These are phyloP conservation scores for Scolopax mira DNA, from an alignment of 2,113 vertebrate genomes.

Conservation along the genomic window DNA sequence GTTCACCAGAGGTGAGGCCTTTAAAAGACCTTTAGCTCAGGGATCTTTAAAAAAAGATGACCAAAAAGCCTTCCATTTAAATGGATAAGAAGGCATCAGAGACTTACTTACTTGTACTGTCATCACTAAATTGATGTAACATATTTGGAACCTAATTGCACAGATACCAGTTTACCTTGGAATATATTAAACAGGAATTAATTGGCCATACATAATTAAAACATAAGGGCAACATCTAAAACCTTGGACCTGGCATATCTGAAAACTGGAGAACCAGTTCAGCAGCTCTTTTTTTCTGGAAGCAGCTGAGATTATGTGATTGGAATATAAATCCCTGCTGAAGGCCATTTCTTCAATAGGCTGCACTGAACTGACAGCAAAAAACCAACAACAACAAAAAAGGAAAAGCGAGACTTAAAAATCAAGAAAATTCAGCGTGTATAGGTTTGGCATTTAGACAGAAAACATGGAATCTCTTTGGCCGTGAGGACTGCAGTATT, in stretches of 20 bases:
- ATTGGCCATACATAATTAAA: background rate
- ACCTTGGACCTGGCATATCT: background rate
- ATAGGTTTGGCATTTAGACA: background rate
- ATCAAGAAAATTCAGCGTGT: background rate
- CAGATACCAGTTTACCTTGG: background rate
- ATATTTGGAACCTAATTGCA: constrained; percentile 38
- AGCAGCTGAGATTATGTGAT: background rate
- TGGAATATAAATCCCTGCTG: background rate
- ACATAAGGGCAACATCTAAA: background rate
- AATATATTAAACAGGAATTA: background rate
- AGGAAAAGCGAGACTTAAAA: background rate
- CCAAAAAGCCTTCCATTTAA: background rate
- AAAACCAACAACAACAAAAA: background rate
- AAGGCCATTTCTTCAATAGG: background rate
- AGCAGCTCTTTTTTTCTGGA: background rate
- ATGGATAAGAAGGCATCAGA: background rate
- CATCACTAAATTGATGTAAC: background rate
- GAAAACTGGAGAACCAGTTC: background rate
- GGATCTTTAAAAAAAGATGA: background rate
- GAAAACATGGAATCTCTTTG: background rate
- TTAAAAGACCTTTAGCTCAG: background rate
- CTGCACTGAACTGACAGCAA: background rate
- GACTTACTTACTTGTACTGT: background rate
- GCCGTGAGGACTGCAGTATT: background rate
- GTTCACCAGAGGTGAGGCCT: background rate